phyloP scores from a whole-genome alignment of 2,888 invertebrate species.

The Dasysyrphus tricinctus region DNA sequence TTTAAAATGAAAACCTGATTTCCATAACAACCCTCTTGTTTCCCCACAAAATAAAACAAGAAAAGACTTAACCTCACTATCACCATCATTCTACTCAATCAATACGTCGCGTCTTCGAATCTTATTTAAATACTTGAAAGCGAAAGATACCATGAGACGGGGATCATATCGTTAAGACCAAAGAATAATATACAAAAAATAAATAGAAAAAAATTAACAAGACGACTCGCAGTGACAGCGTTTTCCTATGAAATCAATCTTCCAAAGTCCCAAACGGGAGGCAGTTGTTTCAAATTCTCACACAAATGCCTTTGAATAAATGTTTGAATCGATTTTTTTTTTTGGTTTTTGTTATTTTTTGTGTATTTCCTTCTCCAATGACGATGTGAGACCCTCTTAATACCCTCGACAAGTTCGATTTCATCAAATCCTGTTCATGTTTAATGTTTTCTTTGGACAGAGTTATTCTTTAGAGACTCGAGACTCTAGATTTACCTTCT shows the following conservation, averaged over 20 bases:
- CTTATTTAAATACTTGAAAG: conserved; percentile 69
- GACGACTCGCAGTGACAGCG: conserved; percentile 47
- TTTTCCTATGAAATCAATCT: conserved; percentile 68
- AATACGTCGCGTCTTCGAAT: conserved; percentile 38
- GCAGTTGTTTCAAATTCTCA: conserved; percentile 71
- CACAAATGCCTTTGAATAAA: conserved; percentile 54
- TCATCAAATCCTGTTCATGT: conserved; percentile 64
- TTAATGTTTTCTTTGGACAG: conserved; percentile 51
- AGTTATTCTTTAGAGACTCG: conserved; percentile 38
- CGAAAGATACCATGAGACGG: conserved; percentile 50
- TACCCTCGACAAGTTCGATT: conserved; percentile 44
- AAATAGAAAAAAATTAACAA: conserved; percentile 23
- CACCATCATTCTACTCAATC: conserved; percentile 14
- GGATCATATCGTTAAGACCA: conserved; percentile 20
- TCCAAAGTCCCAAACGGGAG: conserved; percentile 27
- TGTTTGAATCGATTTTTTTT: conserved; percentile 36
- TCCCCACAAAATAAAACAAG: conserved; percentile 30
- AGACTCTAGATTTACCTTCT: not conserved
- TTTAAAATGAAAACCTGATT: conserved; percentile 45
- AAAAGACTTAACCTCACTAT: conserved; percentile 16
- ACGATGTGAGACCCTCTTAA: conserved; percentile 24
- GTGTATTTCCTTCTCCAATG: conserved; percentile 10
- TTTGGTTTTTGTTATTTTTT: conserved; percentile 10
- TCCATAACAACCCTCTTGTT: conserved; percentile 55
- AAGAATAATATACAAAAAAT: not conserved